phyloP scores from a whole-genome alignment of 2,888 invertebrate species.

The Drosophila limbata region DNA sequence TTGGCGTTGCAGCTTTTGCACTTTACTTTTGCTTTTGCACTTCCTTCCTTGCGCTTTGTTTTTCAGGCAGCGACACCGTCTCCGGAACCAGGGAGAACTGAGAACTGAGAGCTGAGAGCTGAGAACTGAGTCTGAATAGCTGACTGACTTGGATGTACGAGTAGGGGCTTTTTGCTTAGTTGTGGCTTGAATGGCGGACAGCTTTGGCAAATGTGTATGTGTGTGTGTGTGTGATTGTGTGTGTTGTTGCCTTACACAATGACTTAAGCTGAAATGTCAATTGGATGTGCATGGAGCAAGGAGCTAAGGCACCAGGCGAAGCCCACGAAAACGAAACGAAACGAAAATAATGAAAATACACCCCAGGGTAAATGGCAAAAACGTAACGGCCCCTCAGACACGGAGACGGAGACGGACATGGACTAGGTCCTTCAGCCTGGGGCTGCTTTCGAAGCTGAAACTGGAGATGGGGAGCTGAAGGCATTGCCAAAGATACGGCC shows the following conservation, averaged over 20 bases:
- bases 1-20: slow-evolving; percentile 75
- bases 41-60: slow-evolving; percentile 74
- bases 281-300: slow-evolving; percentile 71
- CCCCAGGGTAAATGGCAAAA: slow-evolving; percentile 70
- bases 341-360: slow-evolving; percentile 75
- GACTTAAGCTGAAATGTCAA: slow-evolving; percentile 80
- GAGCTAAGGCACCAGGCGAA: slow-evolving; percentile 23
- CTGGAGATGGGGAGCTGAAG: slow-evolving; percentile 10
- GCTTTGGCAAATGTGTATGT: slow-evolving; percentile 48
- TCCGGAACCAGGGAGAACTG: slow-evolving; percentile 38
- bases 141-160: slow-evolving; percentile 27
- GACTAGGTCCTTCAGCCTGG: slow-evolving; percentile 7
- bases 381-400: slow-evolving; percentile 42
- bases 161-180: slow-evolving; percentile 31
- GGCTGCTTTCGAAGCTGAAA: slow-evolving; percentile 11
- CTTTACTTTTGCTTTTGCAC: slow-evolving; percentile 68
- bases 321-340: slow-evolving; percentile 32
- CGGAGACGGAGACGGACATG: slow-evolving; percentile 10
- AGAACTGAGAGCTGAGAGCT: slow-evolving; percentile 15
- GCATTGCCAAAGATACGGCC: slow-evolving; percentile 53
- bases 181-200: slow-evolving; percentile 66
- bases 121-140: slow-evolving; percentile 32
- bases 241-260: slow-evolving; percentile 66
- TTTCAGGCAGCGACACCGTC: slow-evolving; percentile 53
- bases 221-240: slow-evolving; percentile 33